Evolutionary conservation across 2,113 vertebrate species (phyloP).

Genomic region (Gorsachius goisagi): DNA sequence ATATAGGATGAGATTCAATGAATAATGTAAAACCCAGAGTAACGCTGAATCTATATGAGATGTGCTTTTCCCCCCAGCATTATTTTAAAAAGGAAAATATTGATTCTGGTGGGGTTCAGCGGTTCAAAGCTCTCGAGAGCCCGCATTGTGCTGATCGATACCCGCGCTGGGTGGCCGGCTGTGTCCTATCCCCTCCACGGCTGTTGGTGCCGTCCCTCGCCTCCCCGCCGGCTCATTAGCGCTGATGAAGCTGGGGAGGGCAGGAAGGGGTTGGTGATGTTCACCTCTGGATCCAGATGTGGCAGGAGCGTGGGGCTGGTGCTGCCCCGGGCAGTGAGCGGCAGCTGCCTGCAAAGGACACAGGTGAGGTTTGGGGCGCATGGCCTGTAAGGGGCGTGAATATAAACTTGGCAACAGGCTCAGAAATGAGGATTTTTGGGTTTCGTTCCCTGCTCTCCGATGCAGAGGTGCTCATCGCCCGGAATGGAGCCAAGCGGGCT

Average conservation of each 20-base stretch:
- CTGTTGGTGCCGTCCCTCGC: fast-evolving
- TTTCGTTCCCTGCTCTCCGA: fast-evolving
- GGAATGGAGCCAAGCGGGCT: not conserved
- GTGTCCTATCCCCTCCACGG: not conserved
- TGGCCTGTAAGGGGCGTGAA: fast-evolving
- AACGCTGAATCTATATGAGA: not conserved
- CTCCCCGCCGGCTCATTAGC: fast-evolving
- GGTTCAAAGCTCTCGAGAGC: not conserved
- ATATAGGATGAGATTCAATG: not conserved
- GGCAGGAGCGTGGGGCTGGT: not conserved
- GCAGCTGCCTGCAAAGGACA: not conserved
- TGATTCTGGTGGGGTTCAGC: not conserved
- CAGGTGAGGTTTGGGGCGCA: not conserved
- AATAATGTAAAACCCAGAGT: not conserved
- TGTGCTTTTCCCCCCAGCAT: not conserved
- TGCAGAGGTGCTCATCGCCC: fast-evolving
- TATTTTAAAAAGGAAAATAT: constrained; percentile 15
- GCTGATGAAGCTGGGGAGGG: not conserved
- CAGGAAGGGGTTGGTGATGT: not conserved
- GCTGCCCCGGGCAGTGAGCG: not conserved
- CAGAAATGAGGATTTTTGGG: not conserved
- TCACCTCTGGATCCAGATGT: not conserved
- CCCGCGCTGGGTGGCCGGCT: not conserved
- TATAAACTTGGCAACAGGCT: not conserved
- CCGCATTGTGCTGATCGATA: not conserved